Percentiles rank a stretch among this genome's conserved stretches.
Conservation (phyloP, 64 coral and sea anemone genomes). For the Pocillopora verrucosa region DNA sequence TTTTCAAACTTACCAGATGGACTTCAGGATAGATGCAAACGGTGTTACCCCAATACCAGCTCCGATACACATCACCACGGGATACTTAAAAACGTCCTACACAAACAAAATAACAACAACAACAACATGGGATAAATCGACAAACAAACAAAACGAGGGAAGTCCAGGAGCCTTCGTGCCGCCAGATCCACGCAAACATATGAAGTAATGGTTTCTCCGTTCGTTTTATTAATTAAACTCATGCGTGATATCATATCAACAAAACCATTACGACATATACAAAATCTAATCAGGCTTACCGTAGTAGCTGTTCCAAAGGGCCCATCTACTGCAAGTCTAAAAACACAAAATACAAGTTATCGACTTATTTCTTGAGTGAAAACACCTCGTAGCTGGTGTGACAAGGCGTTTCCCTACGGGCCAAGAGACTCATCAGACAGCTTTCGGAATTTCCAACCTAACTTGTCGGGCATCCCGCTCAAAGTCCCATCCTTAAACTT, state of each 20-base stretch:
- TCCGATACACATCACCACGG: constrained; percentile 79
- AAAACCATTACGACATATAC: background rate
- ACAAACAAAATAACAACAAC: background rate
- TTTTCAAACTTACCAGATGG: constrained; percentile 66
- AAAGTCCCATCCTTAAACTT: no score
- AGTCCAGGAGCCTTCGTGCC: no score
- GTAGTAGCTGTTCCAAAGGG: constrained; percentile 84
- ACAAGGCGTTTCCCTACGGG: no score
- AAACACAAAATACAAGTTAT: background rate
- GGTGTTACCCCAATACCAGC: constrained; percentile 91
- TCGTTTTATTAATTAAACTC: no score
- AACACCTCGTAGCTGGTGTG: no score
- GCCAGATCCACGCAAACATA: no score
- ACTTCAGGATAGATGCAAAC: constrained; percentile 82
- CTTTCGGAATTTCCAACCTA: no score
- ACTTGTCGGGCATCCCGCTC: no score
- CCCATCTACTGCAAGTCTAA: constrained; percentile 82
- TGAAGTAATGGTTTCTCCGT: no score
- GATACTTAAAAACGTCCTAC: constrained; percentile 87
- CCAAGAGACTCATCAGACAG: no score
- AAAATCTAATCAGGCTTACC: constrained; percentile 30
- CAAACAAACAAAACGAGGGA: no score
- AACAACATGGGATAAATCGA: background rate
- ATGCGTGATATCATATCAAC: background rate
- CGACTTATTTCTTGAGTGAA: background rate